Evolutionary conservation across 1,140 invertebrate species (phyloP).

Genomic region (Odontomachus brunneus): DNA sequence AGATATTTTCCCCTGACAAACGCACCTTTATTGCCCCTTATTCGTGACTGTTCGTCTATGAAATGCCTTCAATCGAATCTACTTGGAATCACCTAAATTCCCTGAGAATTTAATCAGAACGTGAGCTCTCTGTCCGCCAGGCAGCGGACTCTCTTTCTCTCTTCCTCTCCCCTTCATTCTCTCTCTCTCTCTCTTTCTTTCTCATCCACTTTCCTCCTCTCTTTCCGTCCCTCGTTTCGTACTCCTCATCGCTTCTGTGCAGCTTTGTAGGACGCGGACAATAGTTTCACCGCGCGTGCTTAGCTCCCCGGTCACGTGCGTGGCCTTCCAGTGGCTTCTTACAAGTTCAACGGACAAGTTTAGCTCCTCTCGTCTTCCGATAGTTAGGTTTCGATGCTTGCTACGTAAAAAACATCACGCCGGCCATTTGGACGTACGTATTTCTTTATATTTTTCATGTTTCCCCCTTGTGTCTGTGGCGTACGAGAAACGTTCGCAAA

Average conservation of each 20-base stretch:
- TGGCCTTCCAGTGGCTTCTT: slow-evolving; percentile 73
- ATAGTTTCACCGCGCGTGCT: slow-evolving; percentile 72
- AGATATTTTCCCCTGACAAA: slow-evolving; percentile 74
- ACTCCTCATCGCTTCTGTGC: slow-evolving; percentile 51
- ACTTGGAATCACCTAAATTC: slow-evolving; percentile 79
- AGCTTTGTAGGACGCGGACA: slow-evolving; percentile 69
- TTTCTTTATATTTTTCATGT: slow-evolving; percentile 61
- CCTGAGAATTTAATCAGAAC: slow-evolving; percentile 80
- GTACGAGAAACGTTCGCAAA: slow-evolving; percentile 2
- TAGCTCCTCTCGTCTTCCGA: slow-evolving; percentile 71
- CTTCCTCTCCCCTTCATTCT: background rate
- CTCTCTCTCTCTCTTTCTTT: background rate
- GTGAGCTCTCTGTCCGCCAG: slow-evolving; percentile 69
- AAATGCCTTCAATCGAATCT: slow-evolving; percentile 80
- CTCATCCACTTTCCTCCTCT: slow-evolving; percentile 29
- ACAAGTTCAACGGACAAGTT: slow-evolving; percentile 75
- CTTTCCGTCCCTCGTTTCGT: slow-evolving; percentile 46
- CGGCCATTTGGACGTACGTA: slow-evolving; percentile 58
- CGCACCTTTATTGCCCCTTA: slow-evolving; percentile 78
- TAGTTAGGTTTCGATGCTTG: slow-evolving; percentile 71
- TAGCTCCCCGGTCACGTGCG: slow-evolving; percentile 75
- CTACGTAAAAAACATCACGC: slow-evolving; percentile 54
- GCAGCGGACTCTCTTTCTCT: slow-evolving; percentile 10
- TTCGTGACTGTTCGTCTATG: slow-evolving; percentile 78
- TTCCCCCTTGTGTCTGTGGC: background rate